Base-by-base conservation (phyloP, 2,888 invertebrate genomes). In the Rhamphomyia laevipes region DNA sequence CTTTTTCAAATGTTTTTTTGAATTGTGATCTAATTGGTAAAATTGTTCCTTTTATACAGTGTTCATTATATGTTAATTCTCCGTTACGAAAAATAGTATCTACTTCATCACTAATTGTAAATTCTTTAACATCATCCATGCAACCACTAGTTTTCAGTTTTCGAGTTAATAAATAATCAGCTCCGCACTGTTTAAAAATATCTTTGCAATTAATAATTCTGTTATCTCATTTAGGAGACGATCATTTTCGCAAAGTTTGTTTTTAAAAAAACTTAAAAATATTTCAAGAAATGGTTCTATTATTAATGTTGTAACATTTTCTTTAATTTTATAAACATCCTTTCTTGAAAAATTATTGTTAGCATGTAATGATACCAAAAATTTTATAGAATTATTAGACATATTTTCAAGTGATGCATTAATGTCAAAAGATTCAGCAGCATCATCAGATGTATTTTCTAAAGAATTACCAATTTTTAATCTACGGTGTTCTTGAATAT, bases 301-400 rank as follows among this genome's bases (percentile, higher is more conserved):
- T n/a, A n/a, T n/a, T n/a, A 37, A 43, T 23, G 31, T 31, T 30
- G 48, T 35, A 1, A 43, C 37, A 30, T 15, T 18, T 18, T 53
- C 23, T 38, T 52, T 49, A 33, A 50, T 48, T 43, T 51, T 43
- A 42, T 51, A 48, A 33, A 53, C 53, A 46, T 55, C 48, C 48
- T 51, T 53, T 46, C 53, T 43, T 15, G 53, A 46, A 42, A 54
- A 52, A 51, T 52, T 54, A 45, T 51, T 47, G 38, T 43, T 54
- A 44, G 27, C 18, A 43, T 43, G 43, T 37, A 47, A 31, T 45
- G 43, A 35, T 46, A 40, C 15, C 15, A 17, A 16, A 45, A 45
- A 45, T 35, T 45, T 9, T 38, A 38, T 4, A 5, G 16, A 38
- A 16, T 15, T 16, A 15, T 38, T 16, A n/a, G 38, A 38, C 10